These are phyloP conservation scores for Julus scanicus DNA, from an alignment of 2,888 invertebrate genomes.

Conservation along the genomic window DNA sequence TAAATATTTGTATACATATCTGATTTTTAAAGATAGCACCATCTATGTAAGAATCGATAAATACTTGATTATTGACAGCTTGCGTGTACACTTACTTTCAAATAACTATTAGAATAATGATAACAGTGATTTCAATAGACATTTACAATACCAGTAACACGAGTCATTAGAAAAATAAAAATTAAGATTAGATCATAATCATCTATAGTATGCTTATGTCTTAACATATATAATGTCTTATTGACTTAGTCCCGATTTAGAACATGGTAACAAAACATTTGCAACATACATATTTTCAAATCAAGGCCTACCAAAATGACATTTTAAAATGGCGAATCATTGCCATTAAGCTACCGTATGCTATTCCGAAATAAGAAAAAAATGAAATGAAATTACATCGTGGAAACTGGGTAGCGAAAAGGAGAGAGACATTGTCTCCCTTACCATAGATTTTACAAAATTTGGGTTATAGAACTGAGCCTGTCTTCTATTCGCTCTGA, in stretches of 20 bases:
- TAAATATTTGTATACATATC: background rate
- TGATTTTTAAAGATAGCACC: background rate
- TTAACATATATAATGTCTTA: no score
- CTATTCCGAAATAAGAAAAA: background rate
- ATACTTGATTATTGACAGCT: background rate
- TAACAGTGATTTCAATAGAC: background rate
- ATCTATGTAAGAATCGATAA: background rate
- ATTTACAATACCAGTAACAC: background rate
- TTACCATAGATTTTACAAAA: background rate
- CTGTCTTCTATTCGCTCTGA: background rate
- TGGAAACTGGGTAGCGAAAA: slow-evolving; percentile 14
- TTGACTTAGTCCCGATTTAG: background rate
- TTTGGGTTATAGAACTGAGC: background rate
- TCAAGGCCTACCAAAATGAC: background rate
- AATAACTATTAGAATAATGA: background rate
- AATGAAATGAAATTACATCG: background rate
- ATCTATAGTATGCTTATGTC: background rate
- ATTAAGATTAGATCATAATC: background rate
- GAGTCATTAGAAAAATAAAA: background rate
- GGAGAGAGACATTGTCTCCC: background rate
- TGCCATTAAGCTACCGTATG: background rate
- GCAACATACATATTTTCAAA: background rate
- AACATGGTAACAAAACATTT: background rate
- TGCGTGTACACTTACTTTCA: background rate
- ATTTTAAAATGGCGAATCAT: background rate